phyloP scores from a whole-genome alignment of 2,888 invertebrate genomes.

The Allolobophora icterica region DNA sequence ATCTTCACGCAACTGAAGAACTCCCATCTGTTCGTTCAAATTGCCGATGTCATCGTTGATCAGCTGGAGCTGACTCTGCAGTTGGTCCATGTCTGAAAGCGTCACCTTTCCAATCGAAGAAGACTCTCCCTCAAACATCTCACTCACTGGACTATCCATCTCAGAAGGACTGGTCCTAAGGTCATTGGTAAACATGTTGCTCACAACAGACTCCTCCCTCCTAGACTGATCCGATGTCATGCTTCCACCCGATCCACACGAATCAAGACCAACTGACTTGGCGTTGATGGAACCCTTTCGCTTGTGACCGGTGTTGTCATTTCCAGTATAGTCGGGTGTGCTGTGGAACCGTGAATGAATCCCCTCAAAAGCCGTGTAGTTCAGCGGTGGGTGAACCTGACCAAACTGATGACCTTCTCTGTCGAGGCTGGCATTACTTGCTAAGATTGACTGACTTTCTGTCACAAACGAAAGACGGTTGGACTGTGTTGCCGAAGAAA shows the following conservation, averaged over 20 bases:
- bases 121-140: neutral
- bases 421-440: neutral
- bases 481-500: neutral
- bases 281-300: neutral
- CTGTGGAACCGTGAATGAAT: neutral
- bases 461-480: neutral
- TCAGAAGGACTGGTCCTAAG: neutral
- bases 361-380: neutral
- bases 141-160: neutral
- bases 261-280: neutral
- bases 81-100: neutral
- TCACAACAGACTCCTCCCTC: slow-evolving; percentile 17
- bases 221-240: neutral
- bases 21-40: slow-evolving; percentile 27
- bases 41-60: slow-evolving; percentile 17
- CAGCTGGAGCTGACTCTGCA: neutral
- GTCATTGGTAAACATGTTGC: neutral
- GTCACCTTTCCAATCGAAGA: neutral
- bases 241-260: neutral
- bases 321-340: neutral
- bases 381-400: neutral
- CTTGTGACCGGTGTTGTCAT: neutral
- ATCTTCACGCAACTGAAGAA: slow-evolving; percentile 34
- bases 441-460: neutral
- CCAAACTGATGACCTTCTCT: slow-evolving; percentile 8